Conservation (phyloP, 1,140 invertebrate species). For the Vanessa tameamea region DNA sequence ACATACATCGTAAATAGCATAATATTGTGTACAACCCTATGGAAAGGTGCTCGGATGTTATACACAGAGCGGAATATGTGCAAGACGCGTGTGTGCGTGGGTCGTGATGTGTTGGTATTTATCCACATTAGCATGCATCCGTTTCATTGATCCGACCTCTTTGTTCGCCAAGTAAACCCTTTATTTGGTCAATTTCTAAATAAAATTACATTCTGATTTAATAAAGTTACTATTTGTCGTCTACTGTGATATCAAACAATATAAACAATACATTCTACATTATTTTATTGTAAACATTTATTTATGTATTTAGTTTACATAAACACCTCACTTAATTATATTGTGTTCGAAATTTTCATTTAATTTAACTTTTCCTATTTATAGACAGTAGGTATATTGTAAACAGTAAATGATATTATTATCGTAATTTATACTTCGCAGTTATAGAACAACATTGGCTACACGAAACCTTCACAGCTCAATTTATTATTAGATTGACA, state of each 20-base stretch:
- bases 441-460: too few species aligned
- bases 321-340: too few species aligned
- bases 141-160: conserved; percentile 74
- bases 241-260: background rate
- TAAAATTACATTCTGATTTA: conserved; percentile 23
- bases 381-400: too few species aligned
- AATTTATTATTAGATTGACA: too few species aligned
- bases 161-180: conserved; percentile 58
- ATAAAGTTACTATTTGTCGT: conserved; percentile 1
- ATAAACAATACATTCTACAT: background rate
- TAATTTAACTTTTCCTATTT: too few species aligned
- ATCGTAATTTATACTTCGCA: too few species aligned
- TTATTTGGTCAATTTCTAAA: conserved; percentile 48
- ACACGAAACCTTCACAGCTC: too few species aligned
- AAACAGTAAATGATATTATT: too few species aligned
- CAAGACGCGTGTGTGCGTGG: conserved; percentile 48
- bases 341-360: too few species aligned
- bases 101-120: conserved; percentile 66
- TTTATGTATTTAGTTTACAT: too few species aligned
- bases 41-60: conserved; percentile 25
- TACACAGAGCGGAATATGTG: conserved; percentile 38
- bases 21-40: conserved; percentile 7
- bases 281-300: too few species aligned
- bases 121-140: conserved; percentile 76
- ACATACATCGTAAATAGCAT: too few species aligned